Evolutionary conservation across 2,888 invertebrate genomes (phyloP).

Genomic region (Amaurobius ferox): DNA sequence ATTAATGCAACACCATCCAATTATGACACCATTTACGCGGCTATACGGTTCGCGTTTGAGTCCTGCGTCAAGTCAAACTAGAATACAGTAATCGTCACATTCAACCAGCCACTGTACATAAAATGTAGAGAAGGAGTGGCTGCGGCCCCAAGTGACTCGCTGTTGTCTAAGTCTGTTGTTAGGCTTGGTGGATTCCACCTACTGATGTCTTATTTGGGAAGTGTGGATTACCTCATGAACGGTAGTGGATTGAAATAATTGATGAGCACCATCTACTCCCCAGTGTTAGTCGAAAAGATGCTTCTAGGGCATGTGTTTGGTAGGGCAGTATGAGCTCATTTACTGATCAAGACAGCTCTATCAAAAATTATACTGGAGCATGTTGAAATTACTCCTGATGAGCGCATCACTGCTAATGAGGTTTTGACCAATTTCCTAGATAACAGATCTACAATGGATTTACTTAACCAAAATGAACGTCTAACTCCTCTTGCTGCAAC

Average conservation of each 20-base stretch:
- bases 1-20: background rate
- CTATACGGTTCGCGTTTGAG: conserved; percentile 1
- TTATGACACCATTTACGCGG: background rate
- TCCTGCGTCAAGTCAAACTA: background rate
- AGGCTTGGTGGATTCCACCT: conserved; percentile 13
- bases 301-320: no score
- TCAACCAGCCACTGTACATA: conserved; percentile 19
- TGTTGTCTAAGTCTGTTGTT: background rate
- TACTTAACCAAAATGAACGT: no score
- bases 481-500: no score
- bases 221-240: background rate
- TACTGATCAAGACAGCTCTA: no score
- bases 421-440: no score
- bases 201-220: conserved; percentile 10
- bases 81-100: background rate
- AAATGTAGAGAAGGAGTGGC: conserved; percentile 2
- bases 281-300: no score
- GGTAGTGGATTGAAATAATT: conserved; percentile 13
- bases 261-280: no score
- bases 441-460: no score
- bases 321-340: no score
- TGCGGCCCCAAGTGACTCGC: background rate
- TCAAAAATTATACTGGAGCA: no score
- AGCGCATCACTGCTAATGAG: no score
- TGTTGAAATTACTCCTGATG: no score